Percentiles rank a stretch among this genome's conserved stretches.
phyloP scores from a whole-genome alignment of 2,113 vertebrate genomes.

The Nannobrachium achirus region DNA sequence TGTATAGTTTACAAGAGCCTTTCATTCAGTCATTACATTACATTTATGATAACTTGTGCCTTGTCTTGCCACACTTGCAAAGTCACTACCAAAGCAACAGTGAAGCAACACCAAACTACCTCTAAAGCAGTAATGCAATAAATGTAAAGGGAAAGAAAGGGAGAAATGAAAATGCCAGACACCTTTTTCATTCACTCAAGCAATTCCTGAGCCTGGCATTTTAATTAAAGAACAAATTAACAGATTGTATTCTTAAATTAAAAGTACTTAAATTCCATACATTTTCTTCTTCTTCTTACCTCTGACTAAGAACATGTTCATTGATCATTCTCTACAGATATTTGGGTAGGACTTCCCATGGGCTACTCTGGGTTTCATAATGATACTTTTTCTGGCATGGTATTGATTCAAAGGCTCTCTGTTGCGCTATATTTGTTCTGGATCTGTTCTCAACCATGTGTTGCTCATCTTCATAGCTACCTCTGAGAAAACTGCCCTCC shows the following conservation, averaged over 20 bases:
- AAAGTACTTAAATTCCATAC: background rate
- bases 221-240: conserved; percentile 36
- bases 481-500: background rate
- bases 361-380: conserved; percentile 61
- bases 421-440: conserved; percentile 14
- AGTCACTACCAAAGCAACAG: too few relatives aligned
- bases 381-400: conserved; percentile 19
- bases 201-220: conserved; percentile 5
- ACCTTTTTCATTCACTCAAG: background rate
- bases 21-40: too few relatives aligned
- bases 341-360: conserved; percentile 7
- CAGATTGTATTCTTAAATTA: conserved; percentile 14
- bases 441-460: conserved; percentile 5
- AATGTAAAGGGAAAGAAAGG: too few relatives aligned
- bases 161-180: too few relatives aligned
- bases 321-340: conserved; percentile 30
- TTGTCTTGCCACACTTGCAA: too few relatives aligned
- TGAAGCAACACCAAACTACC: too few relatives aligned
- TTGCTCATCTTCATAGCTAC: conserved; percentile 13
- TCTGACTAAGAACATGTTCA: conserved; percentile 11
- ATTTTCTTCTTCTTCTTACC: too few relatives aligned
- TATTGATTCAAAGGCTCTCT: conserved; percentile 25
- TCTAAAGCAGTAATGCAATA: too few relatives aligned
- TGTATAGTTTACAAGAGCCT: too few relatives aligned
- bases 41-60: too few relatives aligned